Evolutionary conservation across 2,113 vertebrate species (phyloP).

Genomic region (Colius striatus): DNA sequence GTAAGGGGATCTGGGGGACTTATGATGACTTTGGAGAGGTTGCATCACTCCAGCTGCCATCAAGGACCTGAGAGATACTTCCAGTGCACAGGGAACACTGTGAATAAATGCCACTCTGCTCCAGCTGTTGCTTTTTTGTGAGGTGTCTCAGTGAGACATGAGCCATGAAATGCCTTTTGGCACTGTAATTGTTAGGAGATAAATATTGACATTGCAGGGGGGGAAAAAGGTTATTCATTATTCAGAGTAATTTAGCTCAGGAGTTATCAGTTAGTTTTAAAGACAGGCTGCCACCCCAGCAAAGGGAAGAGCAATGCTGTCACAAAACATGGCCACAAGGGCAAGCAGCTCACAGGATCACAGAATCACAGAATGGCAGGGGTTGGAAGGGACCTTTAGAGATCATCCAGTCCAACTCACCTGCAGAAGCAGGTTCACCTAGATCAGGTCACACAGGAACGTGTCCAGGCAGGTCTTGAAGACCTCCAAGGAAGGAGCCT

Average conservation of each 20-base stretch:
- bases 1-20: not conserved
- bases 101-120: not conserved
- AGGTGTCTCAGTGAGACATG: not conserved
- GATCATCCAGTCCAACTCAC: no score
- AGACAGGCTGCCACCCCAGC: not conserved
- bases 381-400: no score
- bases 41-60: not conserved
- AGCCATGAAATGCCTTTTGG: not conserved
- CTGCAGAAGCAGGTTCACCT: no score
- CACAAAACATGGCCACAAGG: rapidly evolving
- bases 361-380: no score
- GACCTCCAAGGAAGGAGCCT: no score
- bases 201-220: not conserved
- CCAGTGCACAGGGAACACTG: not conserved
- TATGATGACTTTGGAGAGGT: not conserved
- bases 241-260: not conserved
- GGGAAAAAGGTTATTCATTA: not conserved
- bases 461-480: no score
- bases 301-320: not conserved
- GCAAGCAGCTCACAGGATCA: not conserved
- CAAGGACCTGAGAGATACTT: not conserved
- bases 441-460: no score
- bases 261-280: not conserved
- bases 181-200: not conserved
- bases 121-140: not conserved